Evolutionary conservation across 2,888 invertebrate species (phyloP).

Genomic region (Cryptophagus acutangulus): DNA sequence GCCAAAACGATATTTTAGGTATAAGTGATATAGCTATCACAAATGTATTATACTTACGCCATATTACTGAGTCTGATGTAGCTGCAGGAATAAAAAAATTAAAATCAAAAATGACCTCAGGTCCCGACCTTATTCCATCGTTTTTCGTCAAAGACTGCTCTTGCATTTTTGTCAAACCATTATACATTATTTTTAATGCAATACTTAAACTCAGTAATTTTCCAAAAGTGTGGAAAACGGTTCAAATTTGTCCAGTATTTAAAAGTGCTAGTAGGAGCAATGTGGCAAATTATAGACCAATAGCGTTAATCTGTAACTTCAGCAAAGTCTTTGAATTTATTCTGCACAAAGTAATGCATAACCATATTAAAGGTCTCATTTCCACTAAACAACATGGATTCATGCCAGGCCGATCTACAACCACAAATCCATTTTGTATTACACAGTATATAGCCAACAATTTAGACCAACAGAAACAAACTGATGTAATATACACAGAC

Average conservation of each 20-base stretch:
- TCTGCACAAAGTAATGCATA: neutral
- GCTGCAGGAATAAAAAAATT: neutral
- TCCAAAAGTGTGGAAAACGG: neutral
- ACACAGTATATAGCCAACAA: constrained; percentile 1
- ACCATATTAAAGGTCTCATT: neutral
- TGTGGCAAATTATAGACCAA: neutral
- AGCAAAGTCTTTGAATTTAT: constrained; percentile 2
- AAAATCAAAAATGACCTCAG: neutral
- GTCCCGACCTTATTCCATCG: neutral
- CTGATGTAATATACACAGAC: neutral
- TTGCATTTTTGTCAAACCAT: neutral
- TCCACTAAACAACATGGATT: constrained; percentile 1
- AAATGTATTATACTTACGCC: no score
- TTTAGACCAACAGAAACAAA: neutral
- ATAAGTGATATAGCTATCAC: no score
- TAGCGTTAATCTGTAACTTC: neutral
- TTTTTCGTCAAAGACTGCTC: neutral
- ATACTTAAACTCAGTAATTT: neutral
- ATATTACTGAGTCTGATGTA: neutral
- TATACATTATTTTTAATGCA: neutral
- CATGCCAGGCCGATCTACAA: neutral
- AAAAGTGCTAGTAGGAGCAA: neutral
- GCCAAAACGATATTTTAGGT: no score
- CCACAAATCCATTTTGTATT: neutral
- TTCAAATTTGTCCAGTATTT: neutral